These are phyloP conservation scores for Lampris incognitus DNA, from an alignment of 2,113 vertebrate species.

Conservation along the genomic window DNA sequence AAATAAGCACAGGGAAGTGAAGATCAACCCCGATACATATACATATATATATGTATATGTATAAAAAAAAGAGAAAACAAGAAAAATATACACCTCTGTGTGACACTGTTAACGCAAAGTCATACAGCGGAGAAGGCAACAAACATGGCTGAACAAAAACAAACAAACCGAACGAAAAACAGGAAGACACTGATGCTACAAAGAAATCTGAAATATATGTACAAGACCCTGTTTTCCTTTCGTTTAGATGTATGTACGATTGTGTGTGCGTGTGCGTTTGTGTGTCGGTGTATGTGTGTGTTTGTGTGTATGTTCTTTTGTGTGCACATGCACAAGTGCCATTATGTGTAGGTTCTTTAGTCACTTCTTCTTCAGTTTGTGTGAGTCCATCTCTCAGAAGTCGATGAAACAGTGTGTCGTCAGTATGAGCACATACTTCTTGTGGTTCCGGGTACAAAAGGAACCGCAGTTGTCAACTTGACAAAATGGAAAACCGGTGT, in stretches of 20 bases:
- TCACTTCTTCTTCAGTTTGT: conserved; percentile 42
- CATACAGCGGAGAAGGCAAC: conserved; percentile 87
- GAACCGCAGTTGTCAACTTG: conserved; percentile 44
- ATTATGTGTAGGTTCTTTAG: conserved; percentile 55
- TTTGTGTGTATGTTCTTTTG: conserved; percentile 5
- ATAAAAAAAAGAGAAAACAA: conserved; percentile 73
- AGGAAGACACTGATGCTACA: conserved; percentile 98
- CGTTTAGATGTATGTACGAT: conserved; percentile 74
- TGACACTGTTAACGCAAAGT: conserved; percentile 92
- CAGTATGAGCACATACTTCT: conserved; percentile 22
- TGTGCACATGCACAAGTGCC: conserved; percentile 55
- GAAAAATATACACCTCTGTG: conserved; percentile 90
- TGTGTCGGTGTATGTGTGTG: conserved; percentile 38
- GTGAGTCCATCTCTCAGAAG: conserved; percentile 52
- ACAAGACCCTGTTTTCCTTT: conserved; percentile 99
- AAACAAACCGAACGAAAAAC: conserved; percentile 86
- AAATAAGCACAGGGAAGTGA: conserved; percentile 80
- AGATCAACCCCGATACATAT: conserved; percentile 9
- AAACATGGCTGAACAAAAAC: conserved; percentile 80
- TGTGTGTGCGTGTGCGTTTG: conserved; percentile 43
- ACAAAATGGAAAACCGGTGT: conserved; percentile 32
- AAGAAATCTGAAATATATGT: conserved; percentile 97
- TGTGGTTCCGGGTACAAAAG: conserved; percentile 59
- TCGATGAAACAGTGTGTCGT: conserved; percentile 52
- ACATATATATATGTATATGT: background rate